Evolutionary conservation across 2,888 invertebrate genomes (phyloP).

Genomic region (Herminia tarsipennalis): DNA sequence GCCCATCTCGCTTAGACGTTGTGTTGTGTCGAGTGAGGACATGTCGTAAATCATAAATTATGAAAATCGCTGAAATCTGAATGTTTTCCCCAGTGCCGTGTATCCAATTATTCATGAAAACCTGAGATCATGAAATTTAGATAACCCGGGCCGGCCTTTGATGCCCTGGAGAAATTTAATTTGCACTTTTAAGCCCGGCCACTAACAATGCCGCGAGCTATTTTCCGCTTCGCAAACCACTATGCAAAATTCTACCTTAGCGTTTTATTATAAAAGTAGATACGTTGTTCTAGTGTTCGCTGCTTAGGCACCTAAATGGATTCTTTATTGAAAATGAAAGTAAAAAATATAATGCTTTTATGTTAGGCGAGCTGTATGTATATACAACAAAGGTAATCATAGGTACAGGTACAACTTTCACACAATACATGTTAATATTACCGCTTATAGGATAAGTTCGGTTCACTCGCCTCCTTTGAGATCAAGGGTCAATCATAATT

Average conservation of each 20-base stretch:
- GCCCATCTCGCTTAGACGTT: too few relatives aligned
- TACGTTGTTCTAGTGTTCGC: slow-evolving; percentile 9
- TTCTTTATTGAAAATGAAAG: slow-evolving; percentile 15
- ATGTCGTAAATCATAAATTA: slow-evolving; percentile 30
- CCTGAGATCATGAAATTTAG: slow-evolving; percentile 67
- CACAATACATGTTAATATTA: slow-evolving; percentile 6
- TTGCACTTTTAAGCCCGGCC: slow-evolving; percentile 62
- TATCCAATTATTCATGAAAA: slow-evolving; percentile 67
- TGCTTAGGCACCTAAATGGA: slow-evolving; percentile 22
- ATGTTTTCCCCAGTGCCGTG: slow-evolving; percentile 39
- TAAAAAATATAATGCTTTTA: too few relatives aligned
- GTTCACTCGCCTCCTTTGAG: slow-evolving; percentile 49
- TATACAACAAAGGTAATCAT: too few relatives aligned
- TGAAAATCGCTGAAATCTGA: slow-evolving; percentile 35
- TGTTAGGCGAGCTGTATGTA: too few relatives aligned
- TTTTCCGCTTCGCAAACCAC: slow-evolving; percentile 43
- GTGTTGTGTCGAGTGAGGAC: slow-evolving; percentile 5
- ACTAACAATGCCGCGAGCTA: slow-evolving; percentile 48
- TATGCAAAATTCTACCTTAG: slow-evolving; percentile 37
- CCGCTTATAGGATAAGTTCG: slow-evolving; percentile 42
- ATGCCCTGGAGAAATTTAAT: slow-evolving; percentile 68
- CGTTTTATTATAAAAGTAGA: slow-evolving; percentile 21
- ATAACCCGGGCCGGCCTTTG: slow-evolving; percentile 60
- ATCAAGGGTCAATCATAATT: slow-evolving; percentile 69
- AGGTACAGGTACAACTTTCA: too few relatives aligned